phyloP scores from a whole-genome alignment of 2,113 vertebrate species.

The Sinocyclocheilus rhinocerous region DNA sequence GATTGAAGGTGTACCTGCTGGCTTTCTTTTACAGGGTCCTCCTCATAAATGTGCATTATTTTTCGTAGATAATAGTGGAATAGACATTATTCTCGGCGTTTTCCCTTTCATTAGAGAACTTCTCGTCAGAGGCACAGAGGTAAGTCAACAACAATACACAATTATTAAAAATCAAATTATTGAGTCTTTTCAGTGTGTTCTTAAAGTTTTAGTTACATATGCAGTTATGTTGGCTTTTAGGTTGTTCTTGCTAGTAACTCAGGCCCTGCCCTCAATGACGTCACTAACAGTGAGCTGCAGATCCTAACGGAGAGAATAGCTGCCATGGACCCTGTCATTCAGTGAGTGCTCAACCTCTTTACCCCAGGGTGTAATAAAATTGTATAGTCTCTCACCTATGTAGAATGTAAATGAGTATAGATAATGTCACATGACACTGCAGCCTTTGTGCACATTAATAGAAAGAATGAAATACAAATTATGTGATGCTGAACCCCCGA shows the following conservation, averaged over 20 bases:
- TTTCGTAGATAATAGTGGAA: slow-evolving; percentile 99
- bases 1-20: slow-evolving; percentile 73
- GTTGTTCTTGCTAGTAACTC: slow-evolving; percentile 97
- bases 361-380: not conserved
- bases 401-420: not conserved
- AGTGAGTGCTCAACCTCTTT: slow-evolving; percentile 72
- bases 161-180: not conserved
- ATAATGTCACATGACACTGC: not conserved
- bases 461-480: too few species aligned
- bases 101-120: slow-evolving; percentile 99
- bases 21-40: slow-evolving; percentile 93
- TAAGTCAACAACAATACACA: slow-evolving; percentile 59
- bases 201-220: not conserved
- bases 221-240: slow-evolving; percentile 62
- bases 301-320: slow-evolving; percentile 89
- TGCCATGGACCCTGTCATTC: slow-evolving; percentile 86
- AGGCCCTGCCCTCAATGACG: slow-evolving; percentile 91
- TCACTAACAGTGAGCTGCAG: slow-evolving; percentile 90
- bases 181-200: not conserved
- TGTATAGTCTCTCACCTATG: not conserved
- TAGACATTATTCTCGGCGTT: slow-evolving; percentile 98
- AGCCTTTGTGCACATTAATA: not conserved
- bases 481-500: too few species aligned
- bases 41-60: slow-evolving; percentile 99
- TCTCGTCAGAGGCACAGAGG: slow-evolving; percentile 94